Evolutionary conservation across 2,888 invertebrate species (phyloP), one percentile per base, ranked within the genome.

Genomic region (Embidobia sp.): DNA sequence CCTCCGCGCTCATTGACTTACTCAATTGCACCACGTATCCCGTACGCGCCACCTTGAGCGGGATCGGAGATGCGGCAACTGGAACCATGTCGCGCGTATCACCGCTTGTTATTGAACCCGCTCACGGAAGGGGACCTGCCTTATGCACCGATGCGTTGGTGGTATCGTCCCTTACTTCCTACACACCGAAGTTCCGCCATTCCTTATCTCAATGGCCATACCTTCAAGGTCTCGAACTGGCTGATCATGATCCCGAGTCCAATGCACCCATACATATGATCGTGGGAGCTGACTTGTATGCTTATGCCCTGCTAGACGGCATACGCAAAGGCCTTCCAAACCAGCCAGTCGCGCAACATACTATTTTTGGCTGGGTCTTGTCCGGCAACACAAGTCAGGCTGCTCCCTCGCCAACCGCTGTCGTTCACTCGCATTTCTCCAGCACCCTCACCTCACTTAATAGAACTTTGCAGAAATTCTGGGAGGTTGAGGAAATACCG

Each of bases 201-300:
- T 16, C 16, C 1, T 1, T 29, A 1, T 4, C 3, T 29, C 29
- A 55, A 3, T 74, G 66, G 74, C 40, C 55, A 5, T 57, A 74
- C 8, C 15, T 74, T 5, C 22, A 37, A 4, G 49, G 46, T 27
- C 15, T 74, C 8, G 2, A 11, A 1, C 26, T 74, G 10, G 49
- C 74, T 0, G 67, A 74, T 31, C 4, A 1, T 1, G 55, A 53
- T 22, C 27, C 33, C 3, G 2, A 11, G 0, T 18, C 10, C 7
- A 1, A 8, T 1, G 22, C 42, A 5, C 22, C 22, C 22, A 22
- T 22, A 3, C 3, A 22, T 4, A 22, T 22, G 22, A 22, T 22
- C 22, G 22, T 22, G 6, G 22, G 22, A 22, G 22, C 22, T 22
- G 22, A 22, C 6, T 6, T 22, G 22, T 22, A 22, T 6, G 22